These are phyloP conservation scores for Sterrhoptilus dennistouni DNA, from an alignment of 2,113 vertebrate species.

Conservation along the genomic window DNA sequence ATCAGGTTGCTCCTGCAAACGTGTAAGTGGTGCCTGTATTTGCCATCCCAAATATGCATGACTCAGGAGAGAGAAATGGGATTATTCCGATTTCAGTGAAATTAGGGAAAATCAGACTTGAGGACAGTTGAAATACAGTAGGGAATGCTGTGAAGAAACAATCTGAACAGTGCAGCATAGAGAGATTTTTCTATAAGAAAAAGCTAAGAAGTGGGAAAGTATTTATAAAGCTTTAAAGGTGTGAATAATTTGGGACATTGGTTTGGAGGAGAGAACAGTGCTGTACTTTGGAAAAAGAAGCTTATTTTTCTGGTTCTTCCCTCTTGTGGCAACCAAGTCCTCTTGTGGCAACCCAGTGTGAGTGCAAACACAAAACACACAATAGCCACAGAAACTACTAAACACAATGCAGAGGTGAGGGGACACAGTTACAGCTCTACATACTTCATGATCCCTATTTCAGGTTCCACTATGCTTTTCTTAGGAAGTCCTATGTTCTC, in stretches of 20 bases:
- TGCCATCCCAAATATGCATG: neutral
- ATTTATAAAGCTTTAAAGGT: neutral
- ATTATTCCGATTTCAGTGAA: neutral
- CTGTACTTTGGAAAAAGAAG: neutral
- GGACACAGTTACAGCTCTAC: neutral
- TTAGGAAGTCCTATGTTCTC: neutral
- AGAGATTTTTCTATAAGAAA: neutral
- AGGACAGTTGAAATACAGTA: neutral
- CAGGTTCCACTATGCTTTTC: neutral
- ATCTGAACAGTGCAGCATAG: neutral
- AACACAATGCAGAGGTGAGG: neutral
- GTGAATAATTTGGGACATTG: neutral
- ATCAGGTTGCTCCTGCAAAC: neutral
- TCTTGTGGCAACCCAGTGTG: neutral
- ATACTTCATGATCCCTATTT: neutral
- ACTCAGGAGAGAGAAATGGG: neutral
- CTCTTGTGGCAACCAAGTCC: neutral
- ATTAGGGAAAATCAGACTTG: neutral
- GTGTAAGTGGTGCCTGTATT: neutral
- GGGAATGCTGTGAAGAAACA: neutral
- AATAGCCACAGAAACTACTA: neutral
- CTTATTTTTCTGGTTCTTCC: neutral
- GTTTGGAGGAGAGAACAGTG: neutral
- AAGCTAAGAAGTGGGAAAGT: neutral
- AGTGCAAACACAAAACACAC: neutral